Base-by-base conservation (phyloP, 2,113 vertebrate species). In the Serinus canaria region DNA sequence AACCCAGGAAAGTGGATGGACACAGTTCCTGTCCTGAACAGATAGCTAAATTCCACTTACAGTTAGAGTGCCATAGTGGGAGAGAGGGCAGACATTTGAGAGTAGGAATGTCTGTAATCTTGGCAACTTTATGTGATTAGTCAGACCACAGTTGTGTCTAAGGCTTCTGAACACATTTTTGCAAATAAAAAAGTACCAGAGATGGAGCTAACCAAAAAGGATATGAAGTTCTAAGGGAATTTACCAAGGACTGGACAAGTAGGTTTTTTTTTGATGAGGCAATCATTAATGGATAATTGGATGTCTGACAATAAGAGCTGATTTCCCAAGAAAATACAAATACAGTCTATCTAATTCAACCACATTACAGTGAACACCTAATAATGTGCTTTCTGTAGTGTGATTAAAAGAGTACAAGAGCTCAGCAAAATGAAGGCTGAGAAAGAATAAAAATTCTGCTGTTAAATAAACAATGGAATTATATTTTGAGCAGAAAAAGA, bases 361-460 rank as follows among this genome's bases (percentile, higher is more conserved):
- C 56, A 46, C 22, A 22, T 18, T 77, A 21, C 30, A 52, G 41
- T 21, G 41, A 87, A 59, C 49, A 89, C 5, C 33, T 58, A 49
- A 41, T 37, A 46, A 47, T 0, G 0, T 62, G 16, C 24, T 74
- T 81, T 77, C 28, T 69, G 21, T 2, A 3, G 5, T 17, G 28
- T 83, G 64, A 55, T 44, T 70, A 75, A 25, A 7, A 75, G 14
- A 75, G 33, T 28, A 31, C 1, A 6, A 63, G 17, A 70, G 11
- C 52, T 85, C 37, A 75, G 43, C 16, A 79, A 88, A 82, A 59
- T 31, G 22, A 92, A 59, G 44, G 8, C 49, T 47, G 27, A 83
- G 44, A 73, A 85, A 90, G 6, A 11, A 47, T 11, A 62, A 27
- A 52, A 77, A 33, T 47, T 83, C 68, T 56, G 13, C 49, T 77